These are phyloP conservation scores for Proterorhinus semilunaris DNA, from an alignment of 2,113 vertebrate species.

Conservation along the genomic window DNA sequence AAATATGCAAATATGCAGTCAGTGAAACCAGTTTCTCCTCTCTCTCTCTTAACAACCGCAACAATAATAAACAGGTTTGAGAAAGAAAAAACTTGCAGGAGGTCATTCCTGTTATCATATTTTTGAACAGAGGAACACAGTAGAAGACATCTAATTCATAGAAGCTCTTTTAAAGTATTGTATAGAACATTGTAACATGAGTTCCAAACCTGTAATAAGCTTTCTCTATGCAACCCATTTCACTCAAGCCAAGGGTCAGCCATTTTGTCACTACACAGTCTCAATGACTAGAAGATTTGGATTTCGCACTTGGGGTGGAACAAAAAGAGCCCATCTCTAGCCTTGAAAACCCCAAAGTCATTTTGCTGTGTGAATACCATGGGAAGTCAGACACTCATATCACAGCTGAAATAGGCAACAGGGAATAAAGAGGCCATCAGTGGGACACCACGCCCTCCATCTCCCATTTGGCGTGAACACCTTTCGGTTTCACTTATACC, in stretches of 20 bases:
- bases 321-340: constrained; percentile 18
- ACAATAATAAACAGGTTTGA: no score
- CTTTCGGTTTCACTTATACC: constrained; percentile 63
- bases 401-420: constrained; percentile 60
- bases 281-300: constrained; percentile 34
- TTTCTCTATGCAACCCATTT: constrained; percentile 4
- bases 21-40: no score
- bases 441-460: constrained; percentile 41
- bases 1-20: no score
- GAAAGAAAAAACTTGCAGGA: no score
- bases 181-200: not conserved
- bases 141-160: no score
- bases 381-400: constrained; percentile 59
- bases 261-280: constrained; percentile 6
- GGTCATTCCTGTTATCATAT: no score
- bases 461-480: constrained; percentile 56
- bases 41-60: no score
- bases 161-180: not conserved
- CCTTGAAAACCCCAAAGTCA: constrained; percentile 45
- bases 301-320: constrained; percentile 27
- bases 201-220: not conserved
- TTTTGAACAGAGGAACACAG: no score
- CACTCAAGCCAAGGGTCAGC: constrained; percentile 13
- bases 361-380: constrained; percentile 48
- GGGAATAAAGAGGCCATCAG: constrained; percentile 53